Base-by-base conservation (phyloP, 2,888 invertebrate genomes). In the Alviniconcha strummeri region DNA sequence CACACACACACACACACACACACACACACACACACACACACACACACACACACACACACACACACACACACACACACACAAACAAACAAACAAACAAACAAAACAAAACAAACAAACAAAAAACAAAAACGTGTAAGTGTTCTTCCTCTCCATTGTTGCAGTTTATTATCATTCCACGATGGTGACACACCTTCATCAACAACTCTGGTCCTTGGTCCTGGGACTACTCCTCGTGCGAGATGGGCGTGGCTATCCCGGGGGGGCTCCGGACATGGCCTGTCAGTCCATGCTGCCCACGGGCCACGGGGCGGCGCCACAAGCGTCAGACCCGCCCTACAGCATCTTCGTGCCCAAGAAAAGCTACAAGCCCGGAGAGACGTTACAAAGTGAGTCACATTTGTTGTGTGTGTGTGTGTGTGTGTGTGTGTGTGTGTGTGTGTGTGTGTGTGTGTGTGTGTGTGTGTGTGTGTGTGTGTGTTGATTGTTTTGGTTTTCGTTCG, bases 221-320 rank as follows among this genome's bases (percentile, higher is more conserved):
- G 9, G 9, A 1, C 54, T 36, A 5, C 74, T 74, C 11, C 74
- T 74, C 36, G 9, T n/a, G 74, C 36, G 15, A 13, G 74, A 52
- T 52, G 52, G 72, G n/a, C 64, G 17, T 55, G 82, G 85, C 6
- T 86, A 86, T 64, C 84, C 86, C 1, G 86, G 85, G 52, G 86
- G 86, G 9, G 86, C 82, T 2, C 86, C 86, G 4, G 83, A 85
- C 67, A 64, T 84, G 82, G 84, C 85, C 13, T 86, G 86, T 74
- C 19, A 54, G 15, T 80, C 84, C 19, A 87, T 87, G 86, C 84
- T 84, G 64, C 86, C 86, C 19, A 83, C 86, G 6, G 86, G 86
- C 52, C 86, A 87, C 64, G 67, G 77, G 13, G 75, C 83, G 13
- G 55, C 13, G 54, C 83, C 84, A 8, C 85, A 84, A 67, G 57